These are phyloP conservation scores for Falco peregrinus DNA, from an alignment of 2,797 vertebrate species.

Conservation along the genomic window DNA sequence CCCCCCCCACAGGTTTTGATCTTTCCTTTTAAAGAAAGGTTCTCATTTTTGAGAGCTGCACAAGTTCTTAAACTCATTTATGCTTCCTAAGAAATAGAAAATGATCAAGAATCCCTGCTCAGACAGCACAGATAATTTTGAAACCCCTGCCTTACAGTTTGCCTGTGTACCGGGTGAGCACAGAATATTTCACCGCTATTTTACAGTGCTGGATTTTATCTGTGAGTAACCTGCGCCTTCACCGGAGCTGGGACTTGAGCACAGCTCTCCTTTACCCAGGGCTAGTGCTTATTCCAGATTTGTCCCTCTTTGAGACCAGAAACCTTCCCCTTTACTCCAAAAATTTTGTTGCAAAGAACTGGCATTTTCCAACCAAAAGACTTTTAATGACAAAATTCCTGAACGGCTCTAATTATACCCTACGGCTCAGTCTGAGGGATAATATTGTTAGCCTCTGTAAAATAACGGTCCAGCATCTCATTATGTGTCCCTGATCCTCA, in stretches of 20 bases:
- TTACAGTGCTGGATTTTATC: background rate
- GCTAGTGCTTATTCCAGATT: background rate
- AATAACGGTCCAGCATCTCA: background rate
- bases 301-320: background rate
- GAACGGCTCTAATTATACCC: constrained; percentile 29
- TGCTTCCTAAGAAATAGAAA: background rate
- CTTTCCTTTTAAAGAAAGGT: background rate
- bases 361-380: constrained; percentile 24
- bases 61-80: background rate
- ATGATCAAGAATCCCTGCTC: background rate
- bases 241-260: background rate
- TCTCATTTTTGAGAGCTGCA: background rate
- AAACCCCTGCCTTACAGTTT: background rate
- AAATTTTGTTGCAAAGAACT: background rate
- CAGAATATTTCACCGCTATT: background rate
- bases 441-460: background rate
- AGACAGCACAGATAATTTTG: background rate
- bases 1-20: background rate
- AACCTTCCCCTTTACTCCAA: background rate
- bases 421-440: background rate
- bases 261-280: background rate
- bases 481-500: background rate
- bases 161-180: background rate
- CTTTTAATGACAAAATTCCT: constrained; percentile 40
- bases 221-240: background rate